A percentile compares a stretch with the other conserved stretches of the same genome.
These are phyloP conservation scores for Pantala flavescens DNA, from an alignment of 1,140 invertebrate genomes.

Conservation along the genomic window DNA sequence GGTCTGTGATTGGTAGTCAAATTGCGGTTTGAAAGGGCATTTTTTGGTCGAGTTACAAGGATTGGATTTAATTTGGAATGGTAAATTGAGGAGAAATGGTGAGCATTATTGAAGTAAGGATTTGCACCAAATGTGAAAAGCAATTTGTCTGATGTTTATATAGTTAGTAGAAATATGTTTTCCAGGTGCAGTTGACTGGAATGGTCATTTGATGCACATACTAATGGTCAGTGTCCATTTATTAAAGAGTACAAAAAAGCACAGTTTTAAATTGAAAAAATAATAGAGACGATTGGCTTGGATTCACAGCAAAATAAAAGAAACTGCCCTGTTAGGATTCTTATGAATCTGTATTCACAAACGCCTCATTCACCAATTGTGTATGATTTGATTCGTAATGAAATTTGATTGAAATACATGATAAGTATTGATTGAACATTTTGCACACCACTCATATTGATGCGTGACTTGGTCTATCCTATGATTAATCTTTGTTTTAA, in stretches of 20 bases:
- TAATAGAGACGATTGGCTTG: background rate
- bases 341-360: background rate
- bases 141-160: background rate
- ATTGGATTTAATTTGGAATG: background rate
- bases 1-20: background rate
- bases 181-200: background rate
- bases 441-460: no score
- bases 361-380: background rate
- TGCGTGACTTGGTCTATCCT: no score
- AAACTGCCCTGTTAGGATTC: background rate
- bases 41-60: background rate
- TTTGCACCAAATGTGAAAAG: background rate
- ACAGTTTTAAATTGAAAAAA: background rate
- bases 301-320: background rate
- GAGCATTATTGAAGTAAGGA: background rate
- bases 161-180: background rate
- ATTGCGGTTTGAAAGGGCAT: background rate
- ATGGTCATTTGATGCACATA: background rate
- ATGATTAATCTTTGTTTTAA: background rate
- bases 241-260: slow-evolving; percentile 4
- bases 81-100: background rate
- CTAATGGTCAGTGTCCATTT: background rate
- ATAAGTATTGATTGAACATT: no score
- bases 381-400: background rate
- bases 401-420: no score